Base-by-base conservation (phyloP, 2,888 invertebrate genomes). In the Eilema sororculum region DNA sequence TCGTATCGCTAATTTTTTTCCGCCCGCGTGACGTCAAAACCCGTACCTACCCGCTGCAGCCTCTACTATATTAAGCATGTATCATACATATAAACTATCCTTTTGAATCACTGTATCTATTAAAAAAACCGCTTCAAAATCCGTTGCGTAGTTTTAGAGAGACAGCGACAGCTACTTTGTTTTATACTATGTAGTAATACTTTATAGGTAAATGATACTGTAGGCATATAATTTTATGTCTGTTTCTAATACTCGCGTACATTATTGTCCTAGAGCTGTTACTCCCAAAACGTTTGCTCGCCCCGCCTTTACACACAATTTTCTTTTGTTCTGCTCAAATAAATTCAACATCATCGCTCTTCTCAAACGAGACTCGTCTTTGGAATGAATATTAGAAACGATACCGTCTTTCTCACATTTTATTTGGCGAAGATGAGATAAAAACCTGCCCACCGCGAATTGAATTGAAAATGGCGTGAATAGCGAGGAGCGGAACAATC, bases 201-300 rank as follows among this genome's bases (percentile, higher is more conserved):
- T n/a, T n/a, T n/a, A n/a, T n/a, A n/a, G n/a, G n/a, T n/a, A n/a
- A n/a, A n/a, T n/a, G n/a, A n/a, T n/a, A n/a, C n/a, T n/a, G n/a
- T n/a, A n/a, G n/a, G n/a, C n/a, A 46, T 20, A 20, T 46, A 46
- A 20, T 46, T 20, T 20, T 20, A 46, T 20, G 20, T 16, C 20
- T 41, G 41, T 16, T 12, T 6, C 8, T 33, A 33, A 33, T 20
- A 20, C 20, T 46, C 6, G 20, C 46, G 20, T 37, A 37, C 37
- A 37, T 37, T 12, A 62, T 16, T 28, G 12, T 24, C 25, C 25
- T 63, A 25, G 12, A 33, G 46, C 24, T 3, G 13, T 25, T 81
- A 77, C 76, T 73, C 79, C 78, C 78, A 80, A 76, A 80, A 74
- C 82, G 77, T 79, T 75, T n/a, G n/a, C 73, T 68, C 77, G 73